phyloP scores from a whole-genome alignment of 2,888 invertebrate species.

The Aromia moschata region DNA sequence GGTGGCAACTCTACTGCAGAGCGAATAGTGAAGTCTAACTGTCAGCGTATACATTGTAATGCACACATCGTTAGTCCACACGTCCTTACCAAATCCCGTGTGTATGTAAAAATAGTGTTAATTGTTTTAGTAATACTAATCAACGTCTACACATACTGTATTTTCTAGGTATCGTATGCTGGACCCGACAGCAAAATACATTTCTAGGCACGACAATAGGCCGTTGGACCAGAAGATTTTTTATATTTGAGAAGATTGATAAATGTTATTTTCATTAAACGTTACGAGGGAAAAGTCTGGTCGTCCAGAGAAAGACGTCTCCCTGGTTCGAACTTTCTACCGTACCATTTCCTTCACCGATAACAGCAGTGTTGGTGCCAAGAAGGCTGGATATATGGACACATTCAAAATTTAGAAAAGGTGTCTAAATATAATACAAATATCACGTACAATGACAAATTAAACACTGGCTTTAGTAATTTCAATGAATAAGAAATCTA shows the following conservation, averaged over 20 bases:
- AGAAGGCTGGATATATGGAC: constrained; percentile 76
- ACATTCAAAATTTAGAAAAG: constrained; percentile 68
- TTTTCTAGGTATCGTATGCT: constrained; percentile 71
- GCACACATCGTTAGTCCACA: no score
- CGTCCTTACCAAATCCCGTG: no score
- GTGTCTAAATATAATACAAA: constrained; percentile 46
- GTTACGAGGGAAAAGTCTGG: constrained; percentile 59
- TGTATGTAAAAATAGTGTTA: no score
- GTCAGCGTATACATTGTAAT: no score
- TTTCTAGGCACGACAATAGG: constrained; percentile 75
- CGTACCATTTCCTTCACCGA: constrained; percentile 76
- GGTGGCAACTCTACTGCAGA: no score
- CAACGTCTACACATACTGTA: no score
- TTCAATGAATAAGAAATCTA: no score
- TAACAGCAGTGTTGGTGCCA: constrained; percentile 67
- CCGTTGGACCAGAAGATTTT: constrained; percentile 73
- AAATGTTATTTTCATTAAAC: constrained; percentile 76
- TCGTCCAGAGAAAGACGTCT: constrained; percentile 50
- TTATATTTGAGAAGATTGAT: constrained; percentile 80
- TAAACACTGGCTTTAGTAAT: no score
- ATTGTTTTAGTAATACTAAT: no score
- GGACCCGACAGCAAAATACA: constrained; percentile 75
- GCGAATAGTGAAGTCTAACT: no score
- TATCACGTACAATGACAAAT: no score
- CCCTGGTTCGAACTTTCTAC: constrained; percentile 78